Percentiles rank a stretch among this genome's conserved stretches.
These are phyloP conservation scores for Xerus rutilus DNA, from an alignment of 2,797 vertebrate species.

Conservation along the genomic window DNA sequence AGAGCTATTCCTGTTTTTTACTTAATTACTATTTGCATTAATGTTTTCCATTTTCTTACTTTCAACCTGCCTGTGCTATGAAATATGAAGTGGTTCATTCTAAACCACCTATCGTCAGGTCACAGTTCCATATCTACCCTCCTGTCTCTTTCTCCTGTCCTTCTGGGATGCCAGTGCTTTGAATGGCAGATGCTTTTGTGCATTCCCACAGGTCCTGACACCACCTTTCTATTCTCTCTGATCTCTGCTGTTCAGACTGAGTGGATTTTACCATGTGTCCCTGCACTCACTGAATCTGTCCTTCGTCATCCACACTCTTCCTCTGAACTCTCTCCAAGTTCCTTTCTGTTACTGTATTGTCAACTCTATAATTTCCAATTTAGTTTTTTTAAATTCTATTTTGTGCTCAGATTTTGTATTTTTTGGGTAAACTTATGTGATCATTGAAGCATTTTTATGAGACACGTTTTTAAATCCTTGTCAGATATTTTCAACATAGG, in stretches of 20 bases:
- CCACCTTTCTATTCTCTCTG: background rate
- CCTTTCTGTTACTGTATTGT: background rate
- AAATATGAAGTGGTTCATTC: background rate
- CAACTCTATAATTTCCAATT: background rate
- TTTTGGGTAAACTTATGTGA: background rate
- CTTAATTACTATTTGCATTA: background rate
- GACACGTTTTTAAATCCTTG: background rate
- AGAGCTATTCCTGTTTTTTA: background rate
- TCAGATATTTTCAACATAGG: background rate
- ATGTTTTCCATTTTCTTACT: background rate
- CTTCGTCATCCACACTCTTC: background rate
- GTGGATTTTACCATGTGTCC: background rate
- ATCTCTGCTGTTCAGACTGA: background rate
- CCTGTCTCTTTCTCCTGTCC: background rate
- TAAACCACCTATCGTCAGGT: rapidly evolving
- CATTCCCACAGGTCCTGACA: too few species aligned
- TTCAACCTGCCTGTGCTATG: background rate
- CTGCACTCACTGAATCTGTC: background rate
- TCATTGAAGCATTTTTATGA: background rate
- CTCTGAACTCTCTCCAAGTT: background rate
- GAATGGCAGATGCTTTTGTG: background rate
- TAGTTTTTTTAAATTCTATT: background rate
- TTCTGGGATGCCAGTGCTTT: background rate
- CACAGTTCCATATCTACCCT: background rate
- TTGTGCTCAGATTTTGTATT: background rate